phyloP scores from a whole-genome alignment of 1,140 invertebrate species.

The Globodera ellingtonae region DNA sequence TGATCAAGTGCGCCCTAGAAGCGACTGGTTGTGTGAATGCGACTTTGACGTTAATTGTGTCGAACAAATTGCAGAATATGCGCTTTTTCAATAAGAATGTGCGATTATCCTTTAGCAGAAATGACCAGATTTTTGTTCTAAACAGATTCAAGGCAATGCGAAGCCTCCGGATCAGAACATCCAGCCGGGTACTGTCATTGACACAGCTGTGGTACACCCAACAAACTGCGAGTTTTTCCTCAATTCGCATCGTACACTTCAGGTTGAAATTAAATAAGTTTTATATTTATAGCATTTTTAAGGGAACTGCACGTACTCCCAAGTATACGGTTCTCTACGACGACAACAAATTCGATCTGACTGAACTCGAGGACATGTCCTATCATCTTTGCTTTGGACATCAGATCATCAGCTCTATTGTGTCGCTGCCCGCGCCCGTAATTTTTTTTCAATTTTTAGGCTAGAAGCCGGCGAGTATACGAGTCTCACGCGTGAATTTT shows the following conservation, averaged over 20 bases:
- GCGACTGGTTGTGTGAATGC: conserved; percentile 1
- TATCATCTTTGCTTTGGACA: conserved; percentile 51
- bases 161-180: conserved; percentile 46
- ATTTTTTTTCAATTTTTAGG: background rate
- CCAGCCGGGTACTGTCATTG: conserved; percentile 42
- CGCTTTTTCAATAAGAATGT: conserved; percentile 43
- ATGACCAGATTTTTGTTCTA: background rate
- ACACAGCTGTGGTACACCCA: conserved; percentile 45
- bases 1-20: conserved; percentile 25
- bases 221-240: conserved; percentile 46
- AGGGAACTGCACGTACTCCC: conserved; percentile 49
- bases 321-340: conserved; percentile 44
- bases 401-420: conserved; percentile 41
- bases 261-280: conserved; percentile 24
- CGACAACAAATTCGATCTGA: conserved; percentile 29
- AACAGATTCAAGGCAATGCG: conserved; percentile 34
- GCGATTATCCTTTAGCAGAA: background rate
- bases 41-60: conserved; percentile 41
- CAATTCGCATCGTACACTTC: conserved; percentile 43
- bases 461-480: background rate
- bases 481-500: conserved; percentile 5
- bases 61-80: conserved; percentile 45
- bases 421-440: conserved; percentile 28
- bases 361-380: conserved; percentile 35
- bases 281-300: conserved; percentile 32